A percentile compares a stretch with the other conserved stretches of the same genome.
These are phyloP conservation scores for Hydropotes inermis DNA, from an alignment of 2,113 vertebrate species.

Conservation along the genomic window DNA sequence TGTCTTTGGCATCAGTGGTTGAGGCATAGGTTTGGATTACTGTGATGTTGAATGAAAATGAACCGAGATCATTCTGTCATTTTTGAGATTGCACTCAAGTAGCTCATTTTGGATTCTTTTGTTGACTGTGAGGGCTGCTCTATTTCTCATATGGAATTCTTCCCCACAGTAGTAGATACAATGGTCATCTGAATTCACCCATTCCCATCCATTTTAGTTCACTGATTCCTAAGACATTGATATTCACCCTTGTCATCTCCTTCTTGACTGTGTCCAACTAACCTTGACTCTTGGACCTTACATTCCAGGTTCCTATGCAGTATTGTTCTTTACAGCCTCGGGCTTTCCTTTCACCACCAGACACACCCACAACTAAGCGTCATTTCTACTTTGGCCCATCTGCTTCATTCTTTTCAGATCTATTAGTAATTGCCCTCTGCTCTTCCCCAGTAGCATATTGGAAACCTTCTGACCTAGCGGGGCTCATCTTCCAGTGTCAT, in stretches of 20 bases:
- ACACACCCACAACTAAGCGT: not conserved
- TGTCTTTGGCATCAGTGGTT: not conserved
- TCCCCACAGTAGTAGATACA: not conserved
- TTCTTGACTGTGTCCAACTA: not conserved
- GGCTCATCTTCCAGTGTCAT: not conserved
- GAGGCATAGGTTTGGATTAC: not conserved
- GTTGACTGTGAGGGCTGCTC: not conserved
- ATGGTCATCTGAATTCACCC: not conserved
- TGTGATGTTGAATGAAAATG: not conserved
- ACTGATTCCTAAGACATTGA: not conserved
- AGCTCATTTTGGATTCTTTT: not conserved
- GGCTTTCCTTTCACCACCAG: not conserved
- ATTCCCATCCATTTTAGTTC: not conserved
- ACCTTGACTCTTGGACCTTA: not conserved
- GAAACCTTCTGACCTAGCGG: not conserved
- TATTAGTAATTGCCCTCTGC: not conserved
- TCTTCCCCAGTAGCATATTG: not conserved
- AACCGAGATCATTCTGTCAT: not conserved
- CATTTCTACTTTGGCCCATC: not conserved
- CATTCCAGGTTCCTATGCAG: not conserved
- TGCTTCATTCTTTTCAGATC: not conserved
- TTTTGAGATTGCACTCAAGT: not conserved
- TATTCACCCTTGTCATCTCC: not conserved
- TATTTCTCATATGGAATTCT: not conserved
- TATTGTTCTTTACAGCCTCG: not conserved